phyloP scores from a whole-genome alignment of 2,888 invertebrate genomes.

The Zhuqinia jingwanae region DNA sequence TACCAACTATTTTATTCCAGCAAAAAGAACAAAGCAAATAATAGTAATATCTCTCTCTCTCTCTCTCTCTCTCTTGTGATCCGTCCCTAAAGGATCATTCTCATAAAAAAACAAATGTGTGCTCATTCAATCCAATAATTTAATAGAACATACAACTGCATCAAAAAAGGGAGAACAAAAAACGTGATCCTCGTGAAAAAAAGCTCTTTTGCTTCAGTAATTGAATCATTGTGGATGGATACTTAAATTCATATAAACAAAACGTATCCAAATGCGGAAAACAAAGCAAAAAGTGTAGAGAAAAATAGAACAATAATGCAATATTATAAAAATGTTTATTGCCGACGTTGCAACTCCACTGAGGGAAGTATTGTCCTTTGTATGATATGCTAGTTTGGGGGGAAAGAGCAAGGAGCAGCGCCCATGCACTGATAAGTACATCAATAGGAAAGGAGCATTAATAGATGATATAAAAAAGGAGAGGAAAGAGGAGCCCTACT shows the following conservation, averaged over 20 bases:
- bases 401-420: no score
- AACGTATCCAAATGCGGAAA: constrained; percentile 13
- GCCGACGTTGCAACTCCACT: constrained; percentile 50
- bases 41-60: no score
- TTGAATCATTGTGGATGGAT: constrained; percentile 51
- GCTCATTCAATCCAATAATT: constrained; percentile 25
- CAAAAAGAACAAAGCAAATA: no score
- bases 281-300: constrained; percentile 1
- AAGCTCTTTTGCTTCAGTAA: constrained; percentile 36
- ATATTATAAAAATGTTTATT: constrained; percentile 66
- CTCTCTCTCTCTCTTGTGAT: no score
- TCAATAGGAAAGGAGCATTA: constrained; percentile 25
- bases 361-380: no score
- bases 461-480: constrained; percentile 12
- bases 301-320: constrained; percentile 27
- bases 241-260: constrained; percentile 63
- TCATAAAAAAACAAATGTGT: no score
- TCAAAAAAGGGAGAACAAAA: constrained; percentile 3
- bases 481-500: no score
- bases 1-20: no score
- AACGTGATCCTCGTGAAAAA: no score
- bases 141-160: constrained; percentile 48
- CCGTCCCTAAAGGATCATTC: no score
- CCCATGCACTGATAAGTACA: no score
- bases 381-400: no score